A percentile compares a stretch with the other conserved stretches of the same genome.
Evolutionary conservation across 2,797 vertebrate species (phyloP).

Genomic region (Octomys mimax): DNA sequence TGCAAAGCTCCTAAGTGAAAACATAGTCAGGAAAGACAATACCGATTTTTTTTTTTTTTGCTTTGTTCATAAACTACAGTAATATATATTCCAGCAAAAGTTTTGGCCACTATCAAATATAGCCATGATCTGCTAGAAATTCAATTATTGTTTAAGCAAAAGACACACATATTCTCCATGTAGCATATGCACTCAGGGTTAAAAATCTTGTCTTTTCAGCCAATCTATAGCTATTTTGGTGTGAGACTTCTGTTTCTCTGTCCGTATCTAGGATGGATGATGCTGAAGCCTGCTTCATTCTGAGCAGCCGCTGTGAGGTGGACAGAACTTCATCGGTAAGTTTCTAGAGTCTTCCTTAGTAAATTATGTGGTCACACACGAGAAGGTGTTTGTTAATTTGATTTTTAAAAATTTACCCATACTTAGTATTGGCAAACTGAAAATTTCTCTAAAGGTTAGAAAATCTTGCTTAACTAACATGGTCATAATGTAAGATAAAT

Average conservation of each 20-base stretch:
- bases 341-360: constrained; percentile 66
- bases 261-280: constrained; percentile 90
- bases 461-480: not conserved
- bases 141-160: not conserved
- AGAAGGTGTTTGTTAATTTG: not conserved
- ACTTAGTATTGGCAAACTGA: not conserved
- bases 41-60: not conserved
- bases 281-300: constrained; percentile 92
- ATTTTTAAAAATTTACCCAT: not conserved
- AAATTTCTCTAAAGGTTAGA: not conserved
- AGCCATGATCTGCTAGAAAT: not conserved
- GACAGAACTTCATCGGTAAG: constrained; percentile 93
- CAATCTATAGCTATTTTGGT: not conserved
- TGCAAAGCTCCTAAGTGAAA: not conserved
- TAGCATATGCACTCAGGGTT: not conserved
- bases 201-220: not conserved
- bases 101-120: not conserved
- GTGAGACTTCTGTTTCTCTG: constrained; percentile 61
- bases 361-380: not conserved
- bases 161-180: not conserved
- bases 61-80: not conserved
- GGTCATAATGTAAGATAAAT: not conserved
- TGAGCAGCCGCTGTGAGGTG: constrained; percentile 92
- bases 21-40: not conserved
- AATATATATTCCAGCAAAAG: not conserved